phyloP scores from a whole-genome alignment of 2,113 vertebrate genomes.

The Patagioenas fasciata region DNA sequence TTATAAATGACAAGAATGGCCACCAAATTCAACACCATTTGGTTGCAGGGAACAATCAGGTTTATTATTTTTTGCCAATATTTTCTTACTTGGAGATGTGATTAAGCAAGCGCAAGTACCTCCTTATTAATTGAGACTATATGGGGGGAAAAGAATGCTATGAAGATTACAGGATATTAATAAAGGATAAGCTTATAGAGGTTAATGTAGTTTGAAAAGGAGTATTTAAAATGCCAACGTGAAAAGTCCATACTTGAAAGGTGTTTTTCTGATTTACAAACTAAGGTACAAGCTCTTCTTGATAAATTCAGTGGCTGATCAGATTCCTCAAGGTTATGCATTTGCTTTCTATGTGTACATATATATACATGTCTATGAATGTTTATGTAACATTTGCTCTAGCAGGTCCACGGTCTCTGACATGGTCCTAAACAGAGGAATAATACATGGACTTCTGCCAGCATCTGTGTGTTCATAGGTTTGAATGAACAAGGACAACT shows the following conservation, averaged over 20 bases:
- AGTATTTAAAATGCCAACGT: conserved; percentile 17
- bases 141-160: background rate
- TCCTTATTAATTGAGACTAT: background rate
- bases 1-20: conserved; percentile 36
- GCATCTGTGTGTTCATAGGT: background rate
- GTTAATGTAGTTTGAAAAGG: conserved; percentile 39
- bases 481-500: too few species aligned
- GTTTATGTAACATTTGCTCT: too few species aligned
- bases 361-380: too few species aligned
- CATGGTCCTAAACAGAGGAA: background rate
- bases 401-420: background rate
- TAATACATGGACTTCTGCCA: background rate
- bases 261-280: background rate
- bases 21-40: conserved; percentile 35
- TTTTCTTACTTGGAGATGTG: conserved; percentile 43
- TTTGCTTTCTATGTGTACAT: background rate
- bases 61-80: conserved; percentile 47
- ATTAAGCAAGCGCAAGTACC: conserved; percentile 35
- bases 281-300: background rate
- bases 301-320: background rate
- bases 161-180: background rate
- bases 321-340: background rate
- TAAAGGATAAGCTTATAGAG: conserved; percentile 20
- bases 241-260: background rate
- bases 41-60: background rate